Conservation (phyloP, 2,113 vertebrate species). For the Porphyrio hochstetteri region DNA sequence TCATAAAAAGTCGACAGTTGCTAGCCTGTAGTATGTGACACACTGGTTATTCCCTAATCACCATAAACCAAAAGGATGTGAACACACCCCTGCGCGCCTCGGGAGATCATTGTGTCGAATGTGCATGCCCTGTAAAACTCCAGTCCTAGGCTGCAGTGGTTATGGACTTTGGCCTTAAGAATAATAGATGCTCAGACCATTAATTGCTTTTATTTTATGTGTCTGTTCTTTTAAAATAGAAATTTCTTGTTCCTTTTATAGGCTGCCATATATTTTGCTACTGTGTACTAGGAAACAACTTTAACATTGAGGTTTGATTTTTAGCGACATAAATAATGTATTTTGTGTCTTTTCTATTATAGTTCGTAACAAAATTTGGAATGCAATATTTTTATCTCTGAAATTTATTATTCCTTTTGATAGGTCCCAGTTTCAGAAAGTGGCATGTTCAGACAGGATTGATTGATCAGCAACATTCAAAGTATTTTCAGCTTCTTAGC, state of each 20-base stretch:
- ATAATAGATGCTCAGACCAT: slow-evolving; percentile 53
- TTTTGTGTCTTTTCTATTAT: slow-evolving; percentile 46
- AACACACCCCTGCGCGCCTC: neutral
- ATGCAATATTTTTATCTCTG: slow-evolving; percentile 41
- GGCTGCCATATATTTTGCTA: slow-evolving; percentile 65
- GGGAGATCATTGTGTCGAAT: slow-evolving; percentile 60
- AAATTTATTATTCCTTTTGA: slow-evolving; percentile 59
- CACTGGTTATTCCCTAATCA: slow-evolving; percentile 45
- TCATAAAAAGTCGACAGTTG: slow-evolving; percentile 64
- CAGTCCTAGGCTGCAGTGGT: slow-evolving; percentile 19
- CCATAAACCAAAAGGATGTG: slow-evolving; percentile 22
- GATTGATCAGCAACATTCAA: slow-evolving; percentile 50
- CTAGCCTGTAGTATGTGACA: slow-evolving; percentile 60
- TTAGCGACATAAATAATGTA: slow-evolving; percentile 66
- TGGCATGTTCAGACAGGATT: slow-evolving; percentile 18
- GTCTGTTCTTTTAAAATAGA: slow-evolving; percentile 57
- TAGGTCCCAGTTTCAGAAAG: slow-evolving; percentile 38
- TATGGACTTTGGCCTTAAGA: slow-evolving; percentile 58
- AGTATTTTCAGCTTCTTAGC: slow-evolving; percentile 41
- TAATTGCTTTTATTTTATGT: slow-evolving; percentile 67
- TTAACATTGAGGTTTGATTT: slow-evolving; percentile 29
- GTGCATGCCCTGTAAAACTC: slow-evolving; percentile 62
- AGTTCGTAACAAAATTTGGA: slow-evolving; percentile 41
- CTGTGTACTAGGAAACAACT: slow-evolving; percentile 54
- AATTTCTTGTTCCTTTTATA: slow-evolving; percentile 64